Evolutionary conservation across 2,113 vertebrate genomes (phyloP).

Genomic region (Ophiodon elongatus): DNA sequence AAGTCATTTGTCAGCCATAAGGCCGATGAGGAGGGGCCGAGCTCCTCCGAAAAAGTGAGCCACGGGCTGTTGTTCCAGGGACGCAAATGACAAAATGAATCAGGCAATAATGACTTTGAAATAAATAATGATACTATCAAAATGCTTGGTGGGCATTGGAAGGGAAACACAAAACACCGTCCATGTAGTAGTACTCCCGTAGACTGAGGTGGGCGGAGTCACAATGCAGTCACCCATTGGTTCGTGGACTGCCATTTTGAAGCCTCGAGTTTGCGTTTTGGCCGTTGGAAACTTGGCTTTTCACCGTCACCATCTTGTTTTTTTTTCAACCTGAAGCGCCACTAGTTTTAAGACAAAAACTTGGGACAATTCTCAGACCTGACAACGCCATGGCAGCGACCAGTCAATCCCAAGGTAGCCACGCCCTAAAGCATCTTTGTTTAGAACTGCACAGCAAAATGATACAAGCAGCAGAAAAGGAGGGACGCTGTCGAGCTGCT

Average conservation of each 20-base stretch:
- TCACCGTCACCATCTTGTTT: not conserved
- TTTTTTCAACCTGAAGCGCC: not conserved
- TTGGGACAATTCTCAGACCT: not conserved
- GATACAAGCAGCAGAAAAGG: not conserved
- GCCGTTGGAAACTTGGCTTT: not conserved
- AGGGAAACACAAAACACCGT: constrained; percentile 24
- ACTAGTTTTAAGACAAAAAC: not conserved
- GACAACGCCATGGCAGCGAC: not conserved
- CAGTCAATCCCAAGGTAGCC: not conserved
- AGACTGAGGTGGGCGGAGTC: not conserved
- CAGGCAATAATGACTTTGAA: constrained; percentile 63
- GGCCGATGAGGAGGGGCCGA: constrained; percentile 64
- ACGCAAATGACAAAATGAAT: constrained; percentile 74
- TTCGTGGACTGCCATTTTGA: not conserved
- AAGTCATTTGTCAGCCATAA: constrained; percentile 73
- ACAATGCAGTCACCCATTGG: not conserved
- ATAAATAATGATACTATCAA: constrained; percentile 65
- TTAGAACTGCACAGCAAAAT: not conserved
- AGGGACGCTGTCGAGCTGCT: not conserved
- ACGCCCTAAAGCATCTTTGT: not conserved
- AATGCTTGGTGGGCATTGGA: constrained; percentile 54
- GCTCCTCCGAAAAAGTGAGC: constrained; percentile 64
- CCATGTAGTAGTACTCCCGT: not conserved
- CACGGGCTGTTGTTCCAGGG: constrained; percentile 68
- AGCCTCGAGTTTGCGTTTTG: not conserved